Conservation (phyloP, 2,113 vertebrate species). For the Nothoprocta pentlandii region DNA sequence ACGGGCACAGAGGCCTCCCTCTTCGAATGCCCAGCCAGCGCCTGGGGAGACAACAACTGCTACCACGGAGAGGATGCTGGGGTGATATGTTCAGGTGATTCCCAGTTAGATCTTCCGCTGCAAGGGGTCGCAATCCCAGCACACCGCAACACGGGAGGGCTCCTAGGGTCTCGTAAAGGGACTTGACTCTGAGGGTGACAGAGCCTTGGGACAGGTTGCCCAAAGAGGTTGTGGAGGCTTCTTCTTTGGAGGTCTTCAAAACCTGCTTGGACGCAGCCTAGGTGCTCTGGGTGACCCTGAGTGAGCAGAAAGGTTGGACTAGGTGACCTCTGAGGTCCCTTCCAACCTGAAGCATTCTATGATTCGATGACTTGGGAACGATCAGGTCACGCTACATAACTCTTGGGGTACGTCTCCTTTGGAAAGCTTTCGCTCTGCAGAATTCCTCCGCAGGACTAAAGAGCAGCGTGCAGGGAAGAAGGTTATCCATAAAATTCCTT, state of each 20-base stretch:
- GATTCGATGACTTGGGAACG: too few species aligned
- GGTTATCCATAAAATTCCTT: background rate
- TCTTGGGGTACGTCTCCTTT: background rate
- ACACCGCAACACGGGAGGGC: background rate
- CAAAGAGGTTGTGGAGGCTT: too few species aligned
- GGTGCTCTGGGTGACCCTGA: too few species aligned
- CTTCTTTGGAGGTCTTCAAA: too few species aligned
- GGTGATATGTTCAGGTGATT: conserved; percentile 59
- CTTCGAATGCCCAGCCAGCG: background rate
- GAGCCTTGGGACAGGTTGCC: too few species aligned
- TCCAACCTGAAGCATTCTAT: too few species aligned
- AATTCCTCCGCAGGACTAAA: background rate
- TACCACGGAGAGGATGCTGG: background rate
- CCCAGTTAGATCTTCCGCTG: background rate
- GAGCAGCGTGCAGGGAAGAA: background rate
- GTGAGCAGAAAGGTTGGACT: too few species aligned
- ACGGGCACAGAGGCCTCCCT: background rate
- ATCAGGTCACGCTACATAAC: too few species aligned
- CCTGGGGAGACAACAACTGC: background rate
- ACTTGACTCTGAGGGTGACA: background rate
- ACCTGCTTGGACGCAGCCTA: too few species aligned
- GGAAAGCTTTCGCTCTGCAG: rapidly evolving
- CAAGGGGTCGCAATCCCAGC: background rate
- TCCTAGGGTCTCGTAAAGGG: background rate
- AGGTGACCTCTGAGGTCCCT: too few species aligned